Evolutionary conservation across 2,797 vertebrate genomes (phyloP), one percentile per base, ranked within the genome.

Genomic region (Neomorphus geoffroyi): DNA sequence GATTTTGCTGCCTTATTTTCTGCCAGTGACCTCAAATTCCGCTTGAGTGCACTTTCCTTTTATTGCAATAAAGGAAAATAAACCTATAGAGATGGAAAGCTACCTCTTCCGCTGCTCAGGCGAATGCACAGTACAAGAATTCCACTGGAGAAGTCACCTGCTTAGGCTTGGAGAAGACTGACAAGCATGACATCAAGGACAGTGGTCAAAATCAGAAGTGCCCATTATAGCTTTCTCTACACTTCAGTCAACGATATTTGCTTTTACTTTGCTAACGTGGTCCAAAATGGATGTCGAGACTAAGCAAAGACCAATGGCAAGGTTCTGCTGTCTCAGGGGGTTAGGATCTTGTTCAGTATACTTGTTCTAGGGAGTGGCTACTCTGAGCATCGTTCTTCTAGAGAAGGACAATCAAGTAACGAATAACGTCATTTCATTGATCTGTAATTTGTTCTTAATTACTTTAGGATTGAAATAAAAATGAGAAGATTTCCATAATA

Each of bases 1-100:
- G 77, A 77, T 90, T 73, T 73, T 32, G 2, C 87, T 92, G 69
- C 79, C 77, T 92, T 37, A 79, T 95, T 93, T 91, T 84, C 91
- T 91, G 72, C 80, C 3, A 3, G 10, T 32, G 85, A 69, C 84
- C 93, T 88, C 86, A 56, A 80, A 89, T 91, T 91, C 87, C 2
- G 4, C 91, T 70, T 27, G 62, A 80, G 50, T 69, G 88, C 26
- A 1, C 2, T 5, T 48, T 78, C 54, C 72, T 80, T 58, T 58
- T 16, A 13, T 46, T 65, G 50, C 50, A 78, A 23, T n/a, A 48
- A 48, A 69, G 50, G 75, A 60, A 79, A 95, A 93, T 48, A 80
- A 73, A 74, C 24, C 46, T 3, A 2, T 9, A 53, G 43, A 80
- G 93, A 32, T 51, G 67, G 69, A 69, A 56, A 88, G 17, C 28